These are phyloP conservation scores for Pseudopipra pipra DNA, from an alignment of 2,113 vertebrate genomes.

Conservation along the genomic window DNA sequence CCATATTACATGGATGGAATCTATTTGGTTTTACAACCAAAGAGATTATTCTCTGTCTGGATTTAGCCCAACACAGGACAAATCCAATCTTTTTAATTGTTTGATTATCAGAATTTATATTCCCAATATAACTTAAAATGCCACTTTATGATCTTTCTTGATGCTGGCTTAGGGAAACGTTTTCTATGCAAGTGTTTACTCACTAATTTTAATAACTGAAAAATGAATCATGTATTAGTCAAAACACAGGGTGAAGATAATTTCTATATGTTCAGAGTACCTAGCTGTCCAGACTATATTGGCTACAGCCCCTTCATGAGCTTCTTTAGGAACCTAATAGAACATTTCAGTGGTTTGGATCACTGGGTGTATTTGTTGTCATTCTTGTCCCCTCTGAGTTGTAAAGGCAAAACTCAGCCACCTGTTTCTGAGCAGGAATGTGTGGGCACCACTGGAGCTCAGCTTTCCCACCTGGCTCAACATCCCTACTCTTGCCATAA, in stretches of 20 bases:
- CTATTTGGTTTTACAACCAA: not conserved
- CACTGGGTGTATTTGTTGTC: not conserved
- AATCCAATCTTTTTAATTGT: not conserved
- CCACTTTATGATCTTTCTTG: not conserved
- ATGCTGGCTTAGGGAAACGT: not conserved
- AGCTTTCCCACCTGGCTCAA: not conserved
- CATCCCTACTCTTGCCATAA: not conserved
- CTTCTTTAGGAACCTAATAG: not conserved
- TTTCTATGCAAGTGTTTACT: not conserved
- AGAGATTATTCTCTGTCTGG: not conserved
- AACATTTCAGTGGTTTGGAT: not conserved
- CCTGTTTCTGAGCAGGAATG: not conserved
- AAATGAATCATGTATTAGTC: not conserved
- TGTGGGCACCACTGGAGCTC: not conserved
- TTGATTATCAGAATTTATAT: not conserved
- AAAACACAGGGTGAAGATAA: not conserved
- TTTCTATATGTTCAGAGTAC: not conserved
- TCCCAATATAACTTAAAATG: not conserved
- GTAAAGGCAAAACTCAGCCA: not conserved
- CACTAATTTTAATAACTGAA: not conserved
- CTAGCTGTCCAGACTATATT: not conserved
- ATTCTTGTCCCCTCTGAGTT: not conserved
- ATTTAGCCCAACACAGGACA: not conserved
- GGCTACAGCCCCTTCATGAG: not conserved
- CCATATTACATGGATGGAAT: not conserved